phyloP scores from a whole-genome alignment of 2,113 vertebrate species.

The Mystacornis crossleyi region DNA sequence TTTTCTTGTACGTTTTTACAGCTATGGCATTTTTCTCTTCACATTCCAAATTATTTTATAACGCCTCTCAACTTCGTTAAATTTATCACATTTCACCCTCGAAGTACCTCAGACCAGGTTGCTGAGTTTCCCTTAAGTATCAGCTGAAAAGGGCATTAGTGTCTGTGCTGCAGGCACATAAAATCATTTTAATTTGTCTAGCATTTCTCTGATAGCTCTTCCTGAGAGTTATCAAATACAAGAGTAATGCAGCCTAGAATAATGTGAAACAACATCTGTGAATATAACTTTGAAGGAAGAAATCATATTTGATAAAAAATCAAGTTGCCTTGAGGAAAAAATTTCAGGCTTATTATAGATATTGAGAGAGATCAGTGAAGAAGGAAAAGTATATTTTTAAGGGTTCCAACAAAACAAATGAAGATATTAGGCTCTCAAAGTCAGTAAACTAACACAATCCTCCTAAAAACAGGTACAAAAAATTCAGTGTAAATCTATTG shows the following conservation, averaged over 20 bases:
- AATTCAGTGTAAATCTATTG: neutral
- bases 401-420: neutral
- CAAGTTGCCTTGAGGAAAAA: neutral
- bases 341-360: neutral
- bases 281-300: neutral
- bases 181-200: slow-evolving; percentile 4
- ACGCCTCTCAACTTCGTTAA: neutral
- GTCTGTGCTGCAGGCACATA: neutral
- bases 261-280: neutral
- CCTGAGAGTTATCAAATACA: neutral
- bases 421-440: neutral
- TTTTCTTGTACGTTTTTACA: neutral
- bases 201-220: neutral
- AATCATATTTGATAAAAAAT: neutral
- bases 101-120: neutral
- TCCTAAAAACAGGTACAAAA: neutral
- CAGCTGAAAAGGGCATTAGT: slow-evolving; percentile 3
- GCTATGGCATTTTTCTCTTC: neutral
- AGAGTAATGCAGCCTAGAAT: neutral
- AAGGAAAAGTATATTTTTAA: neutral
- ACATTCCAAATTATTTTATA: neutral
- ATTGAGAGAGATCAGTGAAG: neutral
- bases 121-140: neutral
- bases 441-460: neutral
- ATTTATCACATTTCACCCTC: neutral